A percentile compares a stretch with the other conserved stretches of the same genome.
Conservation (phyloP, 2,797 vertebrate species). For the Fistularia tabacaria region DNA sequence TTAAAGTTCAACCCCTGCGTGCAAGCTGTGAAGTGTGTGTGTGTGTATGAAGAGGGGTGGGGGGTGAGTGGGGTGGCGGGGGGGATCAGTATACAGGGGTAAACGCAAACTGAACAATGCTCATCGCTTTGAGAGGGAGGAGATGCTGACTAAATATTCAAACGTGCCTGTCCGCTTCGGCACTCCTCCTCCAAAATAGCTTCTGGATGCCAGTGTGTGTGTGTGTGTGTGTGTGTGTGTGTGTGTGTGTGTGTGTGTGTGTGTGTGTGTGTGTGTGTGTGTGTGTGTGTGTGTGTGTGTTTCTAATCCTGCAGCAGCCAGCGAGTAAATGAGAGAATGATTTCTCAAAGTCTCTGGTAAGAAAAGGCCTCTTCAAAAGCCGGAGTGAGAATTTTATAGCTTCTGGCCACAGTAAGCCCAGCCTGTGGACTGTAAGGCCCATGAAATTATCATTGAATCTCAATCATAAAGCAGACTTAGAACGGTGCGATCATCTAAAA, state of each 20-base stretch:
- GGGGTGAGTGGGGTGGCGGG: background rate
- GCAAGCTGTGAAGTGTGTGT: constrained; percentile 31
- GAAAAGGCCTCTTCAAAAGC: too few species aligned
- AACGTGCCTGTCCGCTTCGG: constrained; percentile 24
- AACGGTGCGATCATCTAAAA: too few species aligned
- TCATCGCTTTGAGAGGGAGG: constrained; percentile 30
- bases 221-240: constrained; percentile 6
- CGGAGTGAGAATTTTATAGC: background rate
- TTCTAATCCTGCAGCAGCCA: constrained; percentile 15
- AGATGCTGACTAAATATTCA: constrained; percentile 28
- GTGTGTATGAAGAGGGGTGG: constrained; percentile 21
- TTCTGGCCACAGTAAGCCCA: background rate
- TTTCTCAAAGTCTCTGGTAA: too few species aligned
- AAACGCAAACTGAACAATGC: constrained; percentile 54
- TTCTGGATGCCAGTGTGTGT: constrained; percentile 26
- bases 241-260: constrained; percentile 3
- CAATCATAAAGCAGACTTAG: too few species aligned
- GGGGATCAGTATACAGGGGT: constrained; percentile 21
- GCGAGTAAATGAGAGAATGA: constrained; percentile 12
- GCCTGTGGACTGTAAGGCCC: background rate
- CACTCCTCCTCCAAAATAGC: constrained; percentile 24
- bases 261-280: constrained; percentile 3
- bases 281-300: constrained; percentile 2
- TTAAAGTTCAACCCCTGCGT: constrained; percentile 40
- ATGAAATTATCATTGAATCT: too few species aligned